Conservation (phyloP, 92 coral and sea anemone species). For the Heliopora coerulea region DNA sequence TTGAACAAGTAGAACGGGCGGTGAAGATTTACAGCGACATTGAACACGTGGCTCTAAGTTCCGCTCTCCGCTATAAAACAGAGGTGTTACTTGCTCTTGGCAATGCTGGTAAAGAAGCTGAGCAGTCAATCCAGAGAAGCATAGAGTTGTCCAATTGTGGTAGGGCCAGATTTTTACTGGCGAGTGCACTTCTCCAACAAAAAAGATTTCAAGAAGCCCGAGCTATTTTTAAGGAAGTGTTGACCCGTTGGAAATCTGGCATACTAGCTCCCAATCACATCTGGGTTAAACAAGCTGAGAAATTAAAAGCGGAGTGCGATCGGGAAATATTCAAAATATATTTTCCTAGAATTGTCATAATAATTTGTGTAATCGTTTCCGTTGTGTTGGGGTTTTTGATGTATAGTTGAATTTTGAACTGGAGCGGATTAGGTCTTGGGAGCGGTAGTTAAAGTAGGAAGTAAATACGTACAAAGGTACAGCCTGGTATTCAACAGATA, state of each 20-base stretch:
- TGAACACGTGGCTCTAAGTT: neutral
- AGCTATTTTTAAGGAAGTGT: slow-evolving; percentile 55
- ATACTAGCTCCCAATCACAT: slow-evolving; percentile 11
- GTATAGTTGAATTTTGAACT: neutral
- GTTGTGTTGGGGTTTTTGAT: slow-evolving; percentile 36
- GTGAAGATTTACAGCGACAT: slow-evolving; percentile 8
- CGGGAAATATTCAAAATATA: slow-evolving; percentile 5
- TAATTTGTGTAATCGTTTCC: slow-evolving; percentile 1
- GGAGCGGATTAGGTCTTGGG: no score
- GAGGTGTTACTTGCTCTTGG: no score
- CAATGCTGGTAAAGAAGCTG: no score
- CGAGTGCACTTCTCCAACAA: slow-evolving; percentile 64
- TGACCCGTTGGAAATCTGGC: slow-evolving; percentile 31
- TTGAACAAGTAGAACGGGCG: no score
- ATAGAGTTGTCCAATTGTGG: slow-evolving; percentile 21
- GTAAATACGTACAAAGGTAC: no score
- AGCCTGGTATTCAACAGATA: no score
- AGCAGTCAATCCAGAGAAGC: slow-evolving; percentile 20
- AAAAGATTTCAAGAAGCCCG: slow-evolving; percentile 51
- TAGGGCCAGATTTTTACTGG: slow-evolving; percentile 35
- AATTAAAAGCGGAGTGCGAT: slow-evolving; percentile 13
- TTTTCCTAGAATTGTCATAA: neutral
- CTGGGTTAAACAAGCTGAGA: slow-evolving; percentile 25
- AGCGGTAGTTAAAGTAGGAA: no score
- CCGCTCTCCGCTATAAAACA: no score